Percentiles rank a stretch among this genome's conserved stretches.
phyloP scores from a whole-genome alignment of 2,797 vertebrate genomes.

The Channa striata region DNA sequence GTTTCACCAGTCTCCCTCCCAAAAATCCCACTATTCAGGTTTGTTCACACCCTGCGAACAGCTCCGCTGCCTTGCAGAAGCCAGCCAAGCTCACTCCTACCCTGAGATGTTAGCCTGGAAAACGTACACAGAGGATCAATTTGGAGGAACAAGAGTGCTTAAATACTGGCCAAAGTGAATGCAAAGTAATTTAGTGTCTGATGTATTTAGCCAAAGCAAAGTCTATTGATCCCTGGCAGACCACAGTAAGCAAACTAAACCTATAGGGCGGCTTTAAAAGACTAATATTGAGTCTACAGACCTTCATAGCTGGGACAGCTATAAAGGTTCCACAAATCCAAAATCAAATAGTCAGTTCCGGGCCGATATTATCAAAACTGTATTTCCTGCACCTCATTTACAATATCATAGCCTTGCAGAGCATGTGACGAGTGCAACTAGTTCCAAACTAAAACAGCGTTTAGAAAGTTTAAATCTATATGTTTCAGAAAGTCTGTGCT shows the following conservation, averaged over 20 bases:
- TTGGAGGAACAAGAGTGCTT: constrained; percentile 21
- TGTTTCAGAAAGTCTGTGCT: constrained; percentile 16
- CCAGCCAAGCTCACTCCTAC: constrained; percentile 9
- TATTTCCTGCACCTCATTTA: background rate
- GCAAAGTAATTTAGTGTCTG: constrained; percentile 29
- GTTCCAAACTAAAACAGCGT: constrained; percentile 4
- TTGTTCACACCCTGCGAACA: background rate
- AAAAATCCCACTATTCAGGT: constrained; percentile 7
- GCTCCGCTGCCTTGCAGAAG: background rate
- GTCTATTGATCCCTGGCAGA: constrained; percentile 17
- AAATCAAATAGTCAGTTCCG: background rate
- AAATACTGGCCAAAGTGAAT: constrained; percentile 33
- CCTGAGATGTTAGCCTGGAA: constrained; percentile 15
- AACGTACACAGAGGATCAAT: constrained; percentile 6
- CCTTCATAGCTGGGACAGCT: background rate
- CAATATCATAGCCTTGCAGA: background rate
- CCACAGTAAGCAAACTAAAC: constrained; percentile 10
- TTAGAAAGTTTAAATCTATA: constrained; percentile 15
- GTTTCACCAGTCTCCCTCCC: background rate
- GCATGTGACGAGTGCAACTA: constrained; percentile 28
- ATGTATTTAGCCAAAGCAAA: constrained; percentile 16
- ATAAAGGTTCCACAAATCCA: background rate
- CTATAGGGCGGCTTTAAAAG: background rate
- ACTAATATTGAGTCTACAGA: no score
- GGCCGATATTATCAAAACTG: background rate